Evolutionary conservation across 2,888 invertebrate species (phyloP), one percentile per base, ranked within the genome.

Genomic region (Oxyteleia sp.): DNA sequence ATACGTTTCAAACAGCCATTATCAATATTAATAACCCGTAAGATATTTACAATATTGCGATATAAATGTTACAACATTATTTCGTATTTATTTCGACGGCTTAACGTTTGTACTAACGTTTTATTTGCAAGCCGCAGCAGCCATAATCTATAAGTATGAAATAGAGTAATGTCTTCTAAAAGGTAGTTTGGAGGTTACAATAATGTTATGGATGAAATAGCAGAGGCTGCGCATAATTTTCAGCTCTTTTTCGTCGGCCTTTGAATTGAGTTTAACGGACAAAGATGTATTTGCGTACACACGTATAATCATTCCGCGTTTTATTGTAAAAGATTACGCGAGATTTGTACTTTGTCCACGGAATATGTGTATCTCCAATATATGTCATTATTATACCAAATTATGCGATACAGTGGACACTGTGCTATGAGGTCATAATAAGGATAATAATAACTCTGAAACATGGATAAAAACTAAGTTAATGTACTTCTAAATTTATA

Each of bases 151-250:
- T 74, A 74, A 63, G 53, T 43, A 63, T 35, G 35, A 55, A 63
- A 64, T 26, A 63, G 11, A 16, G 16, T 55, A 55, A 63, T 63
- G 32, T 18, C 32, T 29, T 8, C 10, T 20, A n/a, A 51, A 51
- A 61, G 49, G 35, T 38, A 51, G 41, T 51, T 72, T 63, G 63
- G 32, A 61, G 72, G 43, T 72, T 72, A 43, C 45, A 43, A 53
- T 63, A 63, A 53, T 53, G 11, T 53, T 53, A 51, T 5, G 26
- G 38, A 18, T 20, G 41, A 8, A 41, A 66, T 29, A 23, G 66
- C 53, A 41, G 53, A 66, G 32, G 26, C 53, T 41, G 1, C 23
- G 66, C 29, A 41, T 35, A 41, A 66, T 66, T 55, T 68, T 16
- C 35, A 35, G 41, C 8, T 41, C 43, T 43, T 43, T 41, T 59